These are phyloP conservation scores for Anas acuta DNA, from an alignment of 2,797 vertebrate species.

Conservation along the genomic window DNA sequence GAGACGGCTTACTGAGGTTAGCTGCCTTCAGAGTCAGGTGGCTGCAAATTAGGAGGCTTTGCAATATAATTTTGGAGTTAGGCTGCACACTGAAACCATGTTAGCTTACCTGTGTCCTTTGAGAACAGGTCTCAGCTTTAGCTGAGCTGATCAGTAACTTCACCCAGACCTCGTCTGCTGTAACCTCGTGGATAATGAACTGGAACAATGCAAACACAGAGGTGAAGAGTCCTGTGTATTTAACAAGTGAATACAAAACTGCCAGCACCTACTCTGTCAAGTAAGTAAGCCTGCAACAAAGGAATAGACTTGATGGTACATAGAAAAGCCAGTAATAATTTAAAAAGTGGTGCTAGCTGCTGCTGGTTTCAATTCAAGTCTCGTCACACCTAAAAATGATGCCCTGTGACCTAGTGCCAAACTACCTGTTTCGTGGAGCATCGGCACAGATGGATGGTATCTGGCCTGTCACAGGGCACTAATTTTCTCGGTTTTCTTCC, in stretches of 20 bases:
- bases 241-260: background rate
- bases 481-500: background rate
- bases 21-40: background rate
- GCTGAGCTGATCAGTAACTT: background rate
- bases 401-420: background rate
- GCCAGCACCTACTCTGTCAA: background rate
- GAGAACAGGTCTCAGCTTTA: background rate
- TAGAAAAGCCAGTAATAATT: background rate
- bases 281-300: background rate
- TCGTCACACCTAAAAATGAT: background rate
- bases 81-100: background rate
- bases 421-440: background rate
- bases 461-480: background rate
- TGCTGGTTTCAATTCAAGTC: background rate
- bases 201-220: background rate
- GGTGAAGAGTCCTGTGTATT: background rate
- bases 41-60: background rate
- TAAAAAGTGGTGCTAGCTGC: background rate
- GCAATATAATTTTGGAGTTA: background rate
- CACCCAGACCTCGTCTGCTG: background rate
- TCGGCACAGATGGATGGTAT: background rate
- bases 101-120: background rate
- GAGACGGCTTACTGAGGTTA: background rate
- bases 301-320: background rate
- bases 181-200: background rate